A percentile compares a stretch with the other conserved stretches of the same genome.
Conservation (phyloP, 2,888 invertebrate species). For the Xestia sexstrigata region DNA sequence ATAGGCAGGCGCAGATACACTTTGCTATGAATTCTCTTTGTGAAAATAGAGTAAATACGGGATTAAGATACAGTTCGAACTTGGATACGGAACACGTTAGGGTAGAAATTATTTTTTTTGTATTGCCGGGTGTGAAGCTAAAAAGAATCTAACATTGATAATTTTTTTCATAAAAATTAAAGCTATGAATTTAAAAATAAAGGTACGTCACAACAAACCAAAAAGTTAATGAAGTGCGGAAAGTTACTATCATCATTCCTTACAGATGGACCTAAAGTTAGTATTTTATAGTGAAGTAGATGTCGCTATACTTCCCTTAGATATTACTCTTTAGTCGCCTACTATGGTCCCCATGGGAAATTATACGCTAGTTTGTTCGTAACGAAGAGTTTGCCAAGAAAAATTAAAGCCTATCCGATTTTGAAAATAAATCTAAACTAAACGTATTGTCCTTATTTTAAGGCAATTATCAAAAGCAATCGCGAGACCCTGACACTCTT, state of each 20-base stretch:
- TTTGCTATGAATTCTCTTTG: slow-evolving; percentile 53
- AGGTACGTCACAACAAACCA: neutral
- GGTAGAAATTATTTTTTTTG: neutral
- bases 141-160: neutral
- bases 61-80: slow-evolving; percentile 4
- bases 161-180: neutral
- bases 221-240: neutral
- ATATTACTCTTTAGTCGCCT: slow-evolving; percentile 50
- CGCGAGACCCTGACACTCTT: slow-evolving; percentile 21
- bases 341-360: slow-evolving; percentile 49
- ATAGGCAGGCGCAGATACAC: slow-evolving; percentile 68
- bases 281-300: slow-evolving; percentile 23
- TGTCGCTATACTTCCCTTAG: slow-evolving; percentile 15
- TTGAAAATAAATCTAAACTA: slow-evolving; percentile 41
- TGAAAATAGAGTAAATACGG: slow-evolving; percentile 20
- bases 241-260: neutral
- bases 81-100: neutral
- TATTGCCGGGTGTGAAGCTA: neutral
- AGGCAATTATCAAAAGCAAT: slow-evolving; percentile 33
- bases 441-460: slow-evolving; percentile 23
- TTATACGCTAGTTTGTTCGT: slow-evolving; percentile 51
- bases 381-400: slow-evolving; percentile 19
- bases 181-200: neutral
- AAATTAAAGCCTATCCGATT: slow-evolving; percentile 30
- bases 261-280: neutral